Evolutionary conservation across 2,797 vertebrate species (phyloP).

Genomic region (Macropus fuliginosus): DNA sequence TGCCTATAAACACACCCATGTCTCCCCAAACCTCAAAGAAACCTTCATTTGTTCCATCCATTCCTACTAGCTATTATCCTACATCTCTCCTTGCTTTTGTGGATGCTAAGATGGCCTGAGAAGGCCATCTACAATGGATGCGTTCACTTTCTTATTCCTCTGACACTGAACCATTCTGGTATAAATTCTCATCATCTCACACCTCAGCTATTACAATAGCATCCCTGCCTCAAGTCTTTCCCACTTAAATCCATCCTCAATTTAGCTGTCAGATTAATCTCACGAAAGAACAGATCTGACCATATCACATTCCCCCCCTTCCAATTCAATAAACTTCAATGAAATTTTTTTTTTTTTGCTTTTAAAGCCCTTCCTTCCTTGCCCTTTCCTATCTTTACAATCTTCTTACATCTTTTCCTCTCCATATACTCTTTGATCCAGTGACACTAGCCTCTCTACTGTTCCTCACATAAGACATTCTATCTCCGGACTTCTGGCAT

Average conservation of each 20-base stretch:
- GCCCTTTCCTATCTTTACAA: background rate
- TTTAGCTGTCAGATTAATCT: too few relatives aligned
- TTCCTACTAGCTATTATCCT: background rate
- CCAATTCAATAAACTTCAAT: background rate
- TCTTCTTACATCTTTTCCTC: background rate
- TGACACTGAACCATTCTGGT: background rate
- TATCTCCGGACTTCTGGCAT: background rate
- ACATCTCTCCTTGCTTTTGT: background rate
- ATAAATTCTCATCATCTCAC: background rate
- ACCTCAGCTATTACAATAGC: background rate
- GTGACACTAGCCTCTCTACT: background rate
- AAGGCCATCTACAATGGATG: background rate
- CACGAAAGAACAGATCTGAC: background rate
- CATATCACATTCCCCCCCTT: background rate
- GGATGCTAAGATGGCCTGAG: background rate
- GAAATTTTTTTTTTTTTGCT: background rate
- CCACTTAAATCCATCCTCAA: too few relatives aligned
- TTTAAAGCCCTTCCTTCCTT: too few relatives aligned
- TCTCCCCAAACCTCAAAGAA: background rate
- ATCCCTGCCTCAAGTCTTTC: background rate
- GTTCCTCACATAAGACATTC: background rate
- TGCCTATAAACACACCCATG: background rate
- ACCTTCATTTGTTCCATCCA: background rate
- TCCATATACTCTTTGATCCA: background rate
- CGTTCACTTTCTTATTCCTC: too few relatives aligned